Base-by-base conservation (phyloP, 2,888 invertebrate genomes). In the Cryptus armator region DNA sequence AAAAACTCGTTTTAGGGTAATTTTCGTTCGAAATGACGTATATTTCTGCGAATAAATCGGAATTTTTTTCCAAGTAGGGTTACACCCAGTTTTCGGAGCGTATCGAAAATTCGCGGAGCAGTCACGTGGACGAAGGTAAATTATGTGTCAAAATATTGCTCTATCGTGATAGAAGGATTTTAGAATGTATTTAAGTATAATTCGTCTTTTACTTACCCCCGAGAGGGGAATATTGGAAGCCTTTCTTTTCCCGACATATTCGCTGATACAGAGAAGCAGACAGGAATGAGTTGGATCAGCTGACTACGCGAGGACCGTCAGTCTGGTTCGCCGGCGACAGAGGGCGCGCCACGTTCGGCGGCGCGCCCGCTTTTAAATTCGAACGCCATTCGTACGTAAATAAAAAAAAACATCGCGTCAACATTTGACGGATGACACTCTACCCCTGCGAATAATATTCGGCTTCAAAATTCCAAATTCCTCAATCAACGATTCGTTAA, bases 221-320 rank as follows among this genome's bases (percentile, higher is more conserved):
- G 96, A 91, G 98, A 98, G 92, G 98, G 98, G 95, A 98, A 98
- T 95, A 98, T 97, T 84, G 97, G 96, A 93, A 98, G 95, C 94
- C 96, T 97, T 90, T 98, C 98, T 95, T 96, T 98, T 94, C 97
- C 96, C 91, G 98, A 97, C 97, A 98, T 98, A 94, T 95, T 97
- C 94, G 83, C 83, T 77, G 89, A 84, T 86, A 84, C 86, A 87
- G 85, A 87, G 64, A 84, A 90, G 89, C 88, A 92, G 91, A 91
- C 91, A 90, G 90, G 90, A 92, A 92, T 90, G 89, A 90, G 88
- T 90, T 88, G 91, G 91, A 93, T 93, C 93, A 93, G 93, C 93
- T 93, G 93, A 93, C 93, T 91, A 81, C 68, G 77, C 81, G 85
- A 70, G 86, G 71, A 88, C 89, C 37, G 91, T 89, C 91, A 91